Conservation (phyloP, 2,888 invertebrate genomes). For the Torymus tubicola region DNA sequence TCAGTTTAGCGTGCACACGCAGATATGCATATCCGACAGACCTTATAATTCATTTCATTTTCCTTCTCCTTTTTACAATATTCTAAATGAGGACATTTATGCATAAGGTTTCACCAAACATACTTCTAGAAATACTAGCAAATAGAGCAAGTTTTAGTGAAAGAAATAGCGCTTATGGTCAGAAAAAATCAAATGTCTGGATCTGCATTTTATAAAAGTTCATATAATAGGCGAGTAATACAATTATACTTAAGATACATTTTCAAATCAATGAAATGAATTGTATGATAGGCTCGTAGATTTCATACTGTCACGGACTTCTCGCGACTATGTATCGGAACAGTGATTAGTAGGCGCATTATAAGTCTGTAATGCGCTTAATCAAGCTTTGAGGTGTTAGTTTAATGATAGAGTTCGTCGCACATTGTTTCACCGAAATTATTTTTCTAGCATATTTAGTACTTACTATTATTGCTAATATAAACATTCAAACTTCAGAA, state of each 20-base stretch:
- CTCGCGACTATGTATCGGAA: too few species aligned
- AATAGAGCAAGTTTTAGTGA: not conserved
- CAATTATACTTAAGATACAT: not conserved
- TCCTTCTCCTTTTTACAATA: slow-evolving; percentile 24
- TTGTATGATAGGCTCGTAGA: too few species aligned
- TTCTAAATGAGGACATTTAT: not conserved
- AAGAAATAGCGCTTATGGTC: not conserved
- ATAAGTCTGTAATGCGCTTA: too few species aligned
- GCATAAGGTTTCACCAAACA: slow-evolving; percentile 18
- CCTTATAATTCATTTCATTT: slow-evolving; percentile 47
- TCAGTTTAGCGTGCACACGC: not conserved
- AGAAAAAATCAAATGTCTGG: slow-evolving; percentile 9
- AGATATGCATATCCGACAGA: slow-evolving; percentile 25
- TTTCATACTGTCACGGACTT: too few species aligned
- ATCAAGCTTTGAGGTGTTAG: too few species aligned
- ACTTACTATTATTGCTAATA: too few species aligned
- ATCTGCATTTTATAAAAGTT: not conserved
- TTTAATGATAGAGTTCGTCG: too few species aligned
- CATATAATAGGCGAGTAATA: slow-evolving; percentile 1
- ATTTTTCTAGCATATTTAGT: too few species aligned
- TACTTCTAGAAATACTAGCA: not conserved
- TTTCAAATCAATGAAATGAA: too few species aligned
- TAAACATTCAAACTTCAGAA: too few species aligned
- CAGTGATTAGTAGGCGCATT: too few species aligned
- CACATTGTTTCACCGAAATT: too few species aligned